A percentile compares a stretch with the other conserved stretches of the same genome.
Conservation (phyloP, 2,888 invertebrate species). For the Harmothoe impar region DNA sequence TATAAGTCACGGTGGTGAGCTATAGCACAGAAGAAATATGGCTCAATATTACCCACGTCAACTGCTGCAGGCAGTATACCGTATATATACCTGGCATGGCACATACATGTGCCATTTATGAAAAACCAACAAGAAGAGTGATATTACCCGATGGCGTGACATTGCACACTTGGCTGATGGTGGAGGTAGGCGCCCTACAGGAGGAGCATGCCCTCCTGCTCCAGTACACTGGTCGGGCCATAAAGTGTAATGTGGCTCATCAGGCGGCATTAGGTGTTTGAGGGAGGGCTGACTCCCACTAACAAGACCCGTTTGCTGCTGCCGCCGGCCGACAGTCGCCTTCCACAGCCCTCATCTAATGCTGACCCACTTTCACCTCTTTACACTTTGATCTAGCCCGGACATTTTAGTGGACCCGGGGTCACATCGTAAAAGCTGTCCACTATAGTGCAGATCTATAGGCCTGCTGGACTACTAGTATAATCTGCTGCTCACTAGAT, state of each 20-base stretch:
- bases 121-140: slow-evolving; percentile 20
- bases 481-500: too few species aligned
- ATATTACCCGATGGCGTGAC: slow-evolving; percentile 14
- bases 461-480: too few species aligned
- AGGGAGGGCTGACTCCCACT: neutral
- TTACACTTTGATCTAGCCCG: slow-evolving; percentile 50
- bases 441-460: neutral
- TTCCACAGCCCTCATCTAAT: neutral
- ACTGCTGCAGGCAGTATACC: neutral
- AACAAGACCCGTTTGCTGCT: slow-evolving; percentile 5
- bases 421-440: neutral
- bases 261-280: slow-evolving; percentile 30
- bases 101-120: neutral
- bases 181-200: neutral
- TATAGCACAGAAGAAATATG: too few species aligned
- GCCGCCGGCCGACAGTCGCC: neutral
- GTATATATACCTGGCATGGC: neutral
- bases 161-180: neutral
- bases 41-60: too few species aligned
- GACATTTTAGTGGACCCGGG: slow-evolving; percentile 32
- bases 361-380: slow-evolving; percentile 45
- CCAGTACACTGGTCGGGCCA: neutral
- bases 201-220: neutral
- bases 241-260: neutral
- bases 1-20: too few species aligned